Conservation (phyloP, 2,113 vertebrate species). For the Steatornis caripensis region DNA sequence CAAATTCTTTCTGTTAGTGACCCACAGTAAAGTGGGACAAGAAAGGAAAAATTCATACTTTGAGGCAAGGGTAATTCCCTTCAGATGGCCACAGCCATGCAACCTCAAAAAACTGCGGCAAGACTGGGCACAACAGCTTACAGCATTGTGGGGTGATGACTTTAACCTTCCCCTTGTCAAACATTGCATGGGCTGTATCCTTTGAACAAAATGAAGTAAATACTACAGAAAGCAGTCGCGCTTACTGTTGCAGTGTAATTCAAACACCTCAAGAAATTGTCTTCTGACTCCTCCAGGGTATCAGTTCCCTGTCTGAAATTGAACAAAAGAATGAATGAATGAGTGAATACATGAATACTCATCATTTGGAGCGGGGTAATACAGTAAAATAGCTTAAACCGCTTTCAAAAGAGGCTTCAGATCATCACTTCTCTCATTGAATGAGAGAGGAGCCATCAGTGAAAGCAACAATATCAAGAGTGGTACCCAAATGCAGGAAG, state of each 20-base stretch:
- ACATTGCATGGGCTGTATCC: not conserved
- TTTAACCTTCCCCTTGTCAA: not conserved
- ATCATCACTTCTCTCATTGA: not conserved
- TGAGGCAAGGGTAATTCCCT: not conserved
- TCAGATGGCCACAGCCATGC: not conserved
- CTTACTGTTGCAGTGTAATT: not conserved
- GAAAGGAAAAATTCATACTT: not conserved
- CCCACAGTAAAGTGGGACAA: not conserved
- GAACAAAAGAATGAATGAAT: not conserved
- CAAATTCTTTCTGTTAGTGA: not conserved
- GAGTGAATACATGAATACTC: not conserved
- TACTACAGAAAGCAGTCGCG: not conserved
- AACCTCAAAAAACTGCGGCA: not conserved
- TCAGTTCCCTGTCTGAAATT: not conserved
- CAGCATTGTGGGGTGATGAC: fast-evolving
- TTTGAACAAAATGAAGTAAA: not conserved
- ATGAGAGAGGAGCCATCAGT: not conserved
- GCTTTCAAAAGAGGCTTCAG: not conserved
- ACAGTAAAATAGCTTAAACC: not conserved
- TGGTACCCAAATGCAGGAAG: not conserved
- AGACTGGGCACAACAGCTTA: not conserved
- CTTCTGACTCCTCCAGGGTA: not conserved
- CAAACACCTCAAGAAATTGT: not conserved
- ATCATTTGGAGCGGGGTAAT: fast-evolving
- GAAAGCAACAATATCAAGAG: not conserved